Conservation (phyloP, 1,140 invertebrate species). For the Luehdorfia chinensis region DNA sequence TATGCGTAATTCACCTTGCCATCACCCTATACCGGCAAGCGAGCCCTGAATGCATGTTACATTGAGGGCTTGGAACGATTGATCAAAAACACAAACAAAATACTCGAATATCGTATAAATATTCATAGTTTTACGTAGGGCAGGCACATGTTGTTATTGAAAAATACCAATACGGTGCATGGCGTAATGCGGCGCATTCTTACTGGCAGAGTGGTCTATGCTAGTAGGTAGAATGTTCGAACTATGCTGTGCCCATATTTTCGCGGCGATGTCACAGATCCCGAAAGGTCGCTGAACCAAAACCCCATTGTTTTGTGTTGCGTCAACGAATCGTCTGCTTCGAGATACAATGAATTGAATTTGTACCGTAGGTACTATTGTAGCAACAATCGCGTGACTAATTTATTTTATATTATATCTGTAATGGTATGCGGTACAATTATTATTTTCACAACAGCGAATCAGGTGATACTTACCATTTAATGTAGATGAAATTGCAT, state of each 20-base stretch:
- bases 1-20: constrained; percentile 55
- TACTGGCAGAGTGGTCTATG: constrained; percentile 10
- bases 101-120: too few species aligned
- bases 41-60: too few species aligned
- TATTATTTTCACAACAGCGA: constrained; percentile 16
- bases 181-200: constrained; percentile 4
- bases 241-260: constrained; percentile 68
- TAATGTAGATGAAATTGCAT: constrained; percentile 12
- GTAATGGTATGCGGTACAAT: constrained; percentile 12
- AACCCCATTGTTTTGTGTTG: constrained; percentile 72
- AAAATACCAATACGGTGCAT: background rate
- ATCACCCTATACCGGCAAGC: constrained; percentile 36
- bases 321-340: constrained; percentile 72
- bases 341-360: constrained; percentile 68
- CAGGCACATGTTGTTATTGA: too few species aligned
- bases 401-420: constrained; percentile 45
- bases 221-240: constrained; percentile 40
- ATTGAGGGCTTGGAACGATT: too few species aligned
- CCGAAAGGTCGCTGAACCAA: constrained; percentile 69
- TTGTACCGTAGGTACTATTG: constrained; percentile 62
- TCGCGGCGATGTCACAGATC: constrained; percentile 71
- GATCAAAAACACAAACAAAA: too few species aligned
- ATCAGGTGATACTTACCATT: constrained; percentile 6
- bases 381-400: constrained; percentile 63
- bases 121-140: too few species aligned